These are phyloP conservation scores for Formicarius rufipectus DNA, from an alignment of 2,113 vertebrate species.

Conservation along the genomic window DNA sequence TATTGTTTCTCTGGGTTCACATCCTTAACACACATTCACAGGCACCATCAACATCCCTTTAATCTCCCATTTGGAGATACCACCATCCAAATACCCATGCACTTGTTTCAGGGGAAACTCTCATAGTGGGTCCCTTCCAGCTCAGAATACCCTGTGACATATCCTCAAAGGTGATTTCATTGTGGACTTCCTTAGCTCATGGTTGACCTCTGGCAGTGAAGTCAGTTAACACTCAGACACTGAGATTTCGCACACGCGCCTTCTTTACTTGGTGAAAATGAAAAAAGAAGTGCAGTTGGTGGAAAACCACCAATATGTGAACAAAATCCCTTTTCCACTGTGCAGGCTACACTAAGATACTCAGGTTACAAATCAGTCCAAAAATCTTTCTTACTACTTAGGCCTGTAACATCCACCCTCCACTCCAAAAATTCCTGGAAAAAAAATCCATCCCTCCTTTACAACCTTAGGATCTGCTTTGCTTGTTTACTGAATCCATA, in stretches of 20 bases:
- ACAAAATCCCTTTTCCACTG: not conserved
- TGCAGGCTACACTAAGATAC: not conserved
- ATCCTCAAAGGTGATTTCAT: not conserved
- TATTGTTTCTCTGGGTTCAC: not conserved
- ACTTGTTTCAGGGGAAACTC: not conserved
- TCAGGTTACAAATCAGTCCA: not conserved
- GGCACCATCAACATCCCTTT: not conserved
- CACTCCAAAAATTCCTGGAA: not conserved
- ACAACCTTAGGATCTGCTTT: not conserved
- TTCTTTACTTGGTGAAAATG: not conserved
- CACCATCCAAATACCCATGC: not conserved
- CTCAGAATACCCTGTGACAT: not conserved
- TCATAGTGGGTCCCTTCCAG: not conserved
- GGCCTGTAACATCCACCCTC: not conserved
- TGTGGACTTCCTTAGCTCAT: not conserved
- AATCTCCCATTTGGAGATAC: not conserved
- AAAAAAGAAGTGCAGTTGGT: not conserved
- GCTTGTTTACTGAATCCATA: not conserved
- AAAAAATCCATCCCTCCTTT: not conserved
- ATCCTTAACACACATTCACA: not conserved
- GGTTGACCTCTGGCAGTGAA: rapidly evolving
- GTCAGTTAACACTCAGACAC: not conserved
- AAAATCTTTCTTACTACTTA: not conserved
- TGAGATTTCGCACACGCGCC: not conserved
- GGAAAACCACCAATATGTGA: not conserved